Evolutionary conservation across 2,888 invertebrate genomes (phyloP).

Genomic region (Lepidonotus clava): DNA sequence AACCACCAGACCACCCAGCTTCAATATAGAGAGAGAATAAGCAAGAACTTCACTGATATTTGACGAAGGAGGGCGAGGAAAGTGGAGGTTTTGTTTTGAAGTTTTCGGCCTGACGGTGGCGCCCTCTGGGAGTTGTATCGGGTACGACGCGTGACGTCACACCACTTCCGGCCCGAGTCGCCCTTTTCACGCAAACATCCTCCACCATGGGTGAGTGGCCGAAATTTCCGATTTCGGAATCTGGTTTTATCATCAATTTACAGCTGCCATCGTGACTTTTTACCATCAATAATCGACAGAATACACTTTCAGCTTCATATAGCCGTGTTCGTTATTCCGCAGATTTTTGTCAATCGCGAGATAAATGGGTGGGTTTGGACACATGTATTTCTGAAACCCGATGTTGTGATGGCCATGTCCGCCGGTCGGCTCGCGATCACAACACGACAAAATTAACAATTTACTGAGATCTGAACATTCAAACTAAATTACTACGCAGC

Average conservation of each 20-base stretch:
- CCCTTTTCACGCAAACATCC: constrained; percentile 38
- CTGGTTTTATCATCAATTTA: neutral
- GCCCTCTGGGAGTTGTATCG: too few species aligned
- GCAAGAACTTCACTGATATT: too few species aligned
- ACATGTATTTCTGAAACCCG: neutral
- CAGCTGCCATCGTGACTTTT: neutral
- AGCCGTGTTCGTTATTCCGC: neutral
- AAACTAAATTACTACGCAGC: neutral
- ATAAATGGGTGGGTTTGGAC: neutral
- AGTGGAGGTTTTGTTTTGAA: too few species aligned
- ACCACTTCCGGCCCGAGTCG: neutral
- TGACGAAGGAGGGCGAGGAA: too few species aligned
- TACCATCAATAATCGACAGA: neutral
- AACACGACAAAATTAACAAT: neutral
- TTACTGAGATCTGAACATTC: neutral
- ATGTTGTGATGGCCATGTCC: constrained; percentile 11
- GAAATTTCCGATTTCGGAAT: neutral
- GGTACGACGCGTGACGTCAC: too few species aligned
- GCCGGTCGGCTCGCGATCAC: neutral
- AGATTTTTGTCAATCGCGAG: neutral
- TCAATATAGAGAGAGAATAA: too few species aligned
- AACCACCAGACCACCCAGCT: too few species aligned
- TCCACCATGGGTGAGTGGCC: constrained; percentile 38
- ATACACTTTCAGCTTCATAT: neutral
- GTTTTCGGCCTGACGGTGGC: too few species aligned